A percentile compares a stretch with the other conserved stretches of the same genome.
Evolutionary conservation across 2,797 vertebrate species (phyloP).

Genomic region (Masticophis lateralis): DNA sequence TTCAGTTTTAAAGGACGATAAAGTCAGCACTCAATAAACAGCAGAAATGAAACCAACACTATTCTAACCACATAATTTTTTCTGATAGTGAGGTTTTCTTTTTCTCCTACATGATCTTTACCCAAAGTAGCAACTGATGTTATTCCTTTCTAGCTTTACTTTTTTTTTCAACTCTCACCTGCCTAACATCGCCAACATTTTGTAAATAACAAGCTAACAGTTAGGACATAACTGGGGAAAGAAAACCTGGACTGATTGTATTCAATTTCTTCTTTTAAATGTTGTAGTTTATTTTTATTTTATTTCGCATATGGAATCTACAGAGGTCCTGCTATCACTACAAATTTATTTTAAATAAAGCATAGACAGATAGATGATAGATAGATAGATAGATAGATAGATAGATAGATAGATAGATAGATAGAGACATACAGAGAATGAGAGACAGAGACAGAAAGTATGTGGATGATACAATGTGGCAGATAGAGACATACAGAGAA

Average conservation of each 20-base stretch:
- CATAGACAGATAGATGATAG: no score
- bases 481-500: neutral
- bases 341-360: neutral
- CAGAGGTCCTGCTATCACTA: neutral
- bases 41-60: neutral
- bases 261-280: constrained; percentile 89
- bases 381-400: no score
- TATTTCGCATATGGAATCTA: neutral
- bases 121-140: neutral
- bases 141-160: neutral
- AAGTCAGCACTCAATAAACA: neutral
- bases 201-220: neutral
- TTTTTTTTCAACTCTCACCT: neutral
- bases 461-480: neutral
- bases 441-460: neutral
- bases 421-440: no score
- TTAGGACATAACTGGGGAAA: constrained; percentile 72
- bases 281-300: constrained; percentile 54
- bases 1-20: neutral
- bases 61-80: neutral
- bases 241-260: constrained; percentile 79
- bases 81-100: neutral
- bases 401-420: no score
- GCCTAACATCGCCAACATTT: no score
- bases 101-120: neutral